Evolutionary conservation across 2,888 invertebrate genomes (phyloP).

Genomic region (Lumbricus terrestris): DNA sequence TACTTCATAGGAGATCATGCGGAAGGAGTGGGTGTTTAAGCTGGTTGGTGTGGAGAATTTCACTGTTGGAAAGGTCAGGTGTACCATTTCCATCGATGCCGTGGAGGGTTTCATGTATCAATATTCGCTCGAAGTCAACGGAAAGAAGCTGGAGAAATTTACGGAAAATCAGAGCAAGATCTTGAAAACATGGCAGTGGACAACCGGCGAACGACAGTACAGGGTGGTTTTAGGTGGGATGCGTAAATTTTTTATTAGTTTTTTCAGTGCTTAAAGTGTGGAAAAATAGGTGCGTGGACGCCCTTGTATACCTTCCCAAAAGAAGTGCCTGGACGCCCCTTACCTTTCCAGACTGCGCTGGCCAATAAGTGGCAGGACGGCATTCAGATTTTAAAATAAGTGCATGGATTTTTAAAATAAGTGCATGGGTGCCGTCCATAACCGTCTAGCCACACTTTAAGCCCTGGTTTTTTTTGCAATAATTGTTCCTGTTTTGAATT

Average conservation of each 20-base stretch:
- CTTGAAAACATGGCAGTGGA: conserved; percentile 73
- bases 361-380: no score
- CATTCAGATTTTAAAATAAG: no score
- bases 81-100: conserved; percentile 66
- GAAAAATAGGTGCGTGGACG: no score
- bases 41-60: conserved; percentile 82
- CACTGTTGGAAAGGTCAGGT: conserved; percentile 65
- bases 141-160: conserved; percentile 77
- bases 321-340: no score
- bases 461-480: no score
- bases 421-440: no score
- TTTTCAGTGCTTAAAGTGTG: no score
- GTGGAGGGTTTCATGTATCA: conserved; percentile 74
- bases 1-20: conserved; percentile 68
- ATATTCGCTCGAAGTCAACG: conserved; percentile 79
- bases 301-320: no score
- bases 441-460: no score
- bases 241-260: neutral
- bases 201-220: conserved; percentile 50
- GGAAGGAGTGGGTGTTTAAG: conserved; percentile 88
- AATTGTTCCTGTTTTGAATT: no score
- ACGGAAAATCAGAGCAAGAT: conserved; percentile 76
- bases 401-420: no score
- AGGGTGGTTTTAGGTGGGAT: conserved; percentile 73
- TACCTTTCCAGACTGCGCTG: no score